Base-by-base conservation (phyloP, 2,888 invertebrate species). In the Dioctria rufipes region DNA sequence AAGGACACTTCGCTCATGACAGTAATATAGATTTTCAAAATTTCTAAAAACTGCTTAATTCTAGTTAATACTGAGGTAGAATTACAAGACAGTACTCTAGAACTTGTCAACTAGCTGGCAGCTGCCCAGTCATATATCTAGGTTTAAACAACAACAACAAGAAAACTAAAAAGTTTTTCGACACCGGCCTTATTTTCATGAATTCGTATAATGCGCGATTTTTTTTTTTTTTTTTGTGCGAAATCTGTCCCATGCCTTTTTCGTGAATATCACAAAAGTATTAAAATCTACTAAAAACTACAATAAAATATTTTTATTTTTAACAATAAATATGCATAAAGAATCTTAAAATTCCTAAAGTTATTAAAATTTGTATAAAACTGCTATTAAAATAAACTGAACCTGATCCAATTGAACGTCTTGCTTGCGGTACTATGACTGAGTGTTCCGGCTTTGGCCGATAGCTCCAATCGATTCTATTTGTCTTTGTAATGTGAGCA, bases 401-500 rank as follows among this genome's bases (percentile, higher is more conserved):
- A 75, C 49, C 61, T 9, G 54, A 49, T 11, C 39, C 42, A 39
- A 3, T n/a, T 8, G 54, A 60, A 60, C 58, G 58, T 37, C 42
- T 39, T 1, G 87, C 86, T 71, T 86, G 82, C 2, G 25, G 25
- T 0, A 85, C 86, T 25, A 85, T 83, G 46, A 88, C 80, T n/a
- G 49, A 83, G 61, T 87, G 87, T 60, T 86, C 84, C 3, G 85
- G 83, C 80, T 86, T 83, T 54, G 89, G 89, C 4, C 87, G 83
- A 80, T 86, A 89, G 78, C 84, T 86, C 87, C 87, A 88, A 83
- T 89, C 88, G 78, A 89, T 87, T 60, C 84, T 80, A 51, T 87
- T 87, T 3, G 91, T 88, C 83, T 90, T 87, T 58, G 92, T 89
- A 83, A 93, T 91, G 81, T 89, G 86, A 25, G 90, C 87, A 87